These are phyloP conservation scores for Ephydatia muelleri DNA, from an alignment of 37 sponge, comb jelly and placozoan genomes.

Conservation along the genomic window DNA sequence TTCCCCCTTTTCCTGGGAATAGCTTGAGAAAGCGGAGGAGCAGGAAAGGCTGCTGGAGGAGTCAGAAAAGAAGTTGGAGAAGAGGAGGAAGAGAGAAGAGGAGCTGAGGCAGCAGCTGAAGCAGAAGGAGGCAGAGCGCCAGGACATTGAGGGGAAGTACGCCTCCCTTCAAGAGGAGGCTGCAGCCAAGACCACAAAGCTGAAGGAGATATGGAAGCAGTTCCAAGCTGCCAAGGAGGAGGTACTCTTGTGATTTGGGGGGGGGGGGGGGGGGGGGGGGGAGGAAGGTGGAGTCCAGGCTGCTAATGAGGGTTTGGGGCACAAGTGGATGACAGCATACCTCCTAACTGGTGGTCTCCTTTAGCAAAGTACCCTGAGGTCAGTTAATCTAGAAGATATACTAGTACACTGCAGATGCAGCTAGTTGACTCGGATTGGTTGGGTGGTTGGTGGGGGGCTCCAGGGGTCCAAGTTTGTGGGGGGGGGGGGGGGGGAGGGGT, in stretches of 20 bases:
- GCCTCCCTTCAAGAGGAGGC: slow-evolving; percentile 93
- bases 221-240: slow-evolving; percentile 87
- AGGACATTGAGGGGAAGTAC: slow-evolving; percentile 90
- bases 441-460: no score
- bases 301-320: no score
- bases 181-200: slow-evolving; percentile 76
- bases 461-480: no score
- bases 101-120: slow-evolving; percentile 75
- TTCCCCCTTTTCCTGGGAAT: background rate
- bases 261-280: no score
- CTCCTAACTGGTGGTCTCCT: background rate
- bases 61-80: slow-evolving; percentile 83
- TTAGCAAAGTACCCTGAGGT: background rate
- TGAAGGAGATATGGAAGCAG: slow-evolving; percentile 93
- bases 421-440: no score
- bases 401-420: background rate
- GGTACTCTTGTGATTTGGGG: slow-evolving; percentile 34
- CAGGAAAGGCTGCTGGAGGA: slow-evolving; percentile 92
- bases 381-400: background rate
- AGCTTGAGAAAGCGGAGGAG: slow-evolving; percentile 96
- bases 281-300: no score
- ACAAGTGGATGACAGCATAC: no score
- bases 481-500: no score
- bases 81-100: slow-evolving; percentile 70
- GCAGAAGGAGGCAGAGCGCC: slow-evolving; percentile 77